phyloP scores from a whole-genome alignment of 2,888 invertebrate genomes.

The Tineola bisselliella region DNA sequence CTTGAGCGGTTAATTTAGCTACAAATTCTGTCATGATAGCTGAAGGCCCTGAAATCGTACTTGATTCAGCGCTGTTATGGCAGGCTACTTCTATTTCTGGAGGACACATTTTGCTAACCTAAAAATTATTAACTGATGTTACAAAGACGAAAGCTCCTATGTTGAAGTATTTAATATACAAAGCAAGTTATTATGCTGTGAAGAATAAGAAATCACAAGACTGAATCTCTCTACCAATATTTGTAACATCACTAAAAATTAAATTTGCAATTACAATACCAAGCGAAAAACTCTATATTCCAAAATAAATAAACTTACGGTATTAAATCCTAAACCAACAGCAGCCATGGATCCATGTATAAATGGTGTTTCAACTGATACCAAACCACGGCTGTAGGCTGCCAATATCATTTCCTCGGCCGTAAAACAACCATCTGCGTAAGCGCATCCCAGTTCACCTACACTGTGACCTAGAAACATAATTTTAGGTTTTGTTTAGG shows the following conservation, averaged over 20 bases:
- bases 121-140: not conserved
- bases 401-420: slow-evolving; percentile 81
- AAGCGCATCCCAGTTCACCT: slow-evolving; percentile 91
- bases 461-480: slow-evolving; percentile 49
- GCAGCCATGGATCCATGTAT: slow-evolving; percentile 85
- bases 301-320: slow-evolving; percentile 59
- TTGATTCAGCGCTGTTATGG: slow-evolving; percentile 76
- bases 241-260: no score
- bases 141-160: not conserved
- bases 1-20: slow-evolving; percentile 29
- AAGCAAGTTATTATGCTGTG: no score
- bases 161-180: no score
- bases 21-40: slow-evolving; percentile 65
- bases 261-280: no score
- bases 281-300: no score
- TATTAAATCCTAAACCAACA: slow-evolving; percentile 70
- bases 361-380: slow-evolving; percentile 70
- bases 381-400: slow-evolving; percentile 80
- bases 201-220: no score
- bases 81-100: slow-evolving; percentile 74
- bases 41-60: slow-evolving; percentile 76
- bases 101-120: slow-evolving; percentile 30
- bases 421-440: slow-evolving; percentile 87
- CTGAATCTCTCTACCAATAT: no score
- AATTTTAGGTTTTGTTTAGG: not conserved